Conservation (phyloP, 1,140 invertebrate species). For the Bicyclus anynana region DNA sequence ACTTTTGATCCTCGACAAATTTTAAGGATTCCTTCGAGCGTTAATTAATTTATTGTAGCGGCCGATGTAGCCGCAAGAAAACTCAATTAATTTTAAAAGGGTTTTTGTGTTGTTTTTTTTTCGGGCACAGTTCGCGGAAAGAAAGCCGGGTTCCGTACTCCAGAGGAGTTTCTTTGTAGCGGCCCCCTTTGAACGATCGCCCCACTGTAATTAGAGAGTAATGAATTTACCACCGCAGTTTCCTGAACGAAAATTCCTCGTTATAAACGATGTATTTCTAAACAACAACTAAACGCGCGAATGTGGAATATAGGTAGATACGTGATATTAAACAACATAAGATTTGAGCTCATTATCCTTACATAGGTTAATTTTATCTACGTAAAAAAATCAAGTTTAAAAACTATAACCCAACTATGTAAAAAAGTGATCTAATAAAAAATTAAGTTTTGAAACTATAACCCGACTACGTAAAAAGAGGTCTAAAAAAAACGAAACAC, state of each 20-base stretch:
- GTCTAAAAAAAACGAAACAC: too few relatives aligned
- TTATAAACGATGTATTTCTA: neutral
- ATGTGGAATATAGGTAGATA: too few relatives aligned
- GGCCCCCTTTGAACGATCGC: constrained; percentile 47
- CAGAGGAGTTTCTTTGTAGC: constrained; percentile 37
- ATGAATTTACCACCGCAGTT: constrained; percentile 36
- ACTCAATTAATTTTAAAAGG: constrained; percentile 77
- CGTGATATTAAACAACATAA: too few relatives aligned
- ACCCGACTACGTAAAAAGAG: too few relatives aligned
- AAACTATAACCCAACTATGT: too few relatives aligned
- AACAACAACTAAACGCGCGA: neutral
- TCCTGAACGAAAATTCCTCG: constrained; percentile 15
- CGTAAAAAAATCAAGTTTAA: too few relatives aligned
- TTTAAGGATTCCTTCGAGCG: constrained; percentile 74
- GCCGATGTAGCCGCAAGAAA: constrained; percentile 73
- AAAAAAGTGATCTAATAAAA: too few relatives aligned
- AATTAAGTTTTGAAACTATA: too few relatives aligned
- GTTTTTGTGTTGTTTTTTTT: constrained; percentile 75
- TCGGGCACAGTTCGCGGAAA: constrained; percentile 55
- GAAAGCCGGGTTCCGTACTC: constrained; percentile 59
- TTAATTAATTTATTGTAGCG: constrained; percentile 76
- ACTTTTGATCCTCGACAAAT: constrained; percentile 75
- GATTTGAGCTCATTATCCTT: too few relatives aligned
- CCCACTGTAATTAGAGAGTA: constrained; percentile 65
- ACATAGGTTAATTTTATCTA: too few relatives aligned